These are phyloP conservation scores for Trachemys scripta DNA, from an alignment of 2,113 vertebrate genomes.

Conservation along the genomic window DNA sequence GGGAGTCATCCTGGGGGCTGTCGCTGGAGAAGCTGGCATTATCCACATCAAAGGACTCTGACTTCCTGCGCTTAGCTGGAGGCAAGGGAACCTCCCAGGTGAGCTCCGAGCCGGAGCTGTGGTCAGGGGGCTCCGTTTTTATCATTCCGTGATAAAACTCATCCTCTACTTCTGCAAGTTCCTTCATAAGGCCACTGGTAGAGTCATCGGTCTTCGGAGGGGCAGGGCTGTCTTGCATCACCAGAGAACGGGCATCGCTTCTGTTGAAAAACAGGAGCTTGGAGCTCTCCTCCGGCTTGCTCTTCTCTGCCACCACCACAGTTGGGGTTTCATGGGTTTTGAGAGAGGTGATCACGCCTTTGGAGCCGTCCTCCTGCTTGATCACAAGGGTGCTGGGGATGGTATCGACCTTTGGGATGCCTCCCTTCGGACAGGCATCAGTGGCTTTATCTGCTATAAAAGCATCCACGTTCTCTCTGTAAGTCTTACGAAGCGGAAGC, in stretches of 20 bases:
- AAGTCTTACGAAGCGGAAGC: slow-evolving; percentile 91
- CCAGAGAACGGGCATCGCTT: slow-evolving; percentile 4
- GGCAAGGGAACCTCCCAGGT: slow-evolving; percentile 79
- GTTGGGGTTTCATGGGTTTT: slow-evolving; percentile 12
- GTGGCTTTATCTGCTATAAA: not conserved
- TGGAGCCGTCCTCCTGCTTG: slow-evolving; percentile 67
- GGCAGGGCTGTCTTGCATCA: slow-evolving; percentile 6
- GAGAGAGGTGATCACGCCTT: slow-evolving; percentile 36
- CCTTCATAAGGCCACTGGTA: slow-evolving; percentile 78
- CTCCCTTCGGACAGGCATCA: not conserved
- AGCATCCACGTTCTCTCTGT: slow-evolving; percentile 86
- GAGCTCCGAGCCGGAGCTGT: not conserved
- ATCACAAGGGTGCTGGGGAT: not conserved
- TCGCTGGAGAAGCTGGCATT: slow-evolving; percentile 96
- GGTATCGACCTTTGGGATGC: not conserved
- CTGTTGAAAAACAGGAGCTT: slow-evolving; percentile 17
- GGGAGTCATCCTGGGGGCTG: slow-evolving; percentile 91
- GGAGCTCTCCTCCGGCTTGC: slow-evolving; percentile 20
- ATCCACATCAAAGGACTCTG: slow-evolving; percentile 91
- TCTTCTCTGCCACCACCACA: not conserved
- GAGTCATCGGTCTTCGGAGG: slow-evolving; percentile 61
- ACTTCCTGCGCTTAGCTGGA: slow-evolving; percentile 89
- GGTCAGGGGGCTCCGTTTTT: slow-evolving; percentile 69
- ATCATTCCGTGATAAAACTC: slow-evolving; percentile 86
- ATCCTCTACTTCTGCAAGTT: slow-evolving; percentile 85